Base-by-base conservation (phyloP, 2,888 invertebrate genomes). In the Monoplex corrugatus region DNA sequence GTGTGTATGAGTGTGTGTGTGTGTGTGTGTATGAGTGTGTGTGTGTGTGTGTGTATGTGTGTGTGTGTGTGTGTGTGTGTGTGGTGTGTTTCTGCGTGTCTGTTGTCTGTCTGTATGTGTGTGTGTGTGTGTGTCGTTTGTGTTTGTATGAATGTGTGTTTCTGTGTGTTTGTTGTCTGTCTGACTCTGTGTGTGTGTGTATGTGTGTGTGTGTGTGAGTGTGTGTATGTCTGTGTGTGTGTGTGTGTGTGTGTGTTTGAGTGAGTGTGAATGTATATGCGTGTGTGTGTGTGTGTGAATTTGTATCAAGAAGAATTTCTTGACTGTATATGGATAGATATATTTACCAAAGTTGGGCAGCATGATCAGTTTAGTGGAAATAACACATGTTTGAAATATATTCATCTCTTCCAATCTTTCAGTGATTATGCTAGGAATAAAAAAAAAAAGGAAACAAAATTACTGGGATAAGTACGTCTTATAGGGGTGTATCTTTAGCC, bases 241-340 rank as follows among this genome's bases (percentile, higher is more conserved):
- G 57, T 68, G 40, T 5, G 19, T 57, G 38, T 43, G 8, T 72
- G 32, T 19, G 45, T 72, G 63, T 28, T 8, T 83, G 57, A 50
- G 38, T 78, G n/a, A 72, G 63, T 78, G 57, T 45, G 45, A 38
- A n/a, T 44, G 80, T 87, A 80, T 57, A 28, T 82, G 72, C 78
- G 80, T 78, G 50, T 78, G 23, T 75, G 45, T 87, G 5, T 43
- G 75, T 28, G 19, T 78, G 72, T 44, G 23, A 23, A 0, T 2
- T 19, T 68, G 63, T n/a, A 32, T 86, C 23, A 19, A 3, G 16
- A 10, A 10, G 43, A 35, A 10, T 13, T 68, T 35, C 68, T 40
- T 23, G 28, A 45, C 50, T 72, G 43, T 68, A 38, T 75, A 1
- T 32, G 75, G 28, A 23, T n/a, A 13, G 57, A 28, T 44, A 13